phyloP scores from a whole-genome alignment of 2,797 vertebrate species.

The Acrocephalus scirpaceus region DNA sequence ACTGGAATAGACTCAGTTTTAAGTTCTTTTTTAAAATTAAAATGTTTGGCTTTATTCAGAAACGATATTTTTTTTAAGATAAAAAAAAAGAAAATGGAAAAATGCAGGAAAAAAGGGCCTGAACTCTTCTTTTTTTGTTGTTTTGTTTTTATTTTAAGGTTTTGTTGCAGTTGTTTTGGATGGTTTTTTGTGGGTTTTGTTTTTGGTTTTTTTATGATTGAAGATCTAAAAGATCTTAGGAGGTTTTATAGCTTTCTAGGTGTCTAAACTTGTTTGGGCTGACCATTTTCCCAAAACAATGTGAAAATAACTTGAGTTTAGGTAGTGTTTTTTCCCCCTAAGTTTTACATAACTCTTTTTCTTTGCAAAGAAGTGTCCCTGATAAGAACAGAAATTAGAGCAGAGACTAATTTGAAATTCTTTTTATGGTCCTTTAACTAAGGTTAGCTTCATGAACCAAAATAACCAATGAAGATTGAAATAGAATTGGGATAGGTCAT shows the following conservation, averaged over 20 bases:
- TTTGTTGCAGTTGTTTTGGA: neutral
- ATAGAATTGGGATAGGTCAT: neutral
- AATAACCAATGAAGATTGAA: neutral
- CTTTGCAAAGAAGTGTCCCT: neutral
- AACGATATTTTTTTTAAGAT: neutral
- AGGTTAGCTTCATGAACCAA: conserved; percentile 18
- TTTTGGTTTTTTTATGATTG: neutral
- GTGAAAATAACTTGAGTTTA: neutral
- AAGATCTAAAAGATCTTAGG: neutral
- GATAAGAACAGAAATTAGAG: neutral
- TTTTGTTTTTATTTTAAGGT: neutral
- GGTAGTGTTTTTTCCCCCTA: neutral
- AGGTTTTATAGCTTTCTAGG: neutral
- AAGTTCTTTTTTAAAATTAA: neutral
- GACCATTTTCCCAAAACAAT: accelerated
- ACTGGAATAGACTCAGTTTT: neutral
- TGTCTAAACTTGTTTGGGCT: neutral
- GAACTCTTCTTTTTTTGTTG: neutral
- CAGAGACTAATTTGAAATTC: neutral
- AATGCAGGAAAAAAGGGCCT: accelerated
- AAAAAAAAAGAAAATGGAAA: accelerated
- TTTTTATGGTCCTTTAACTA: neutral
- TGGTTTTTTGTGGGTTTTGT: neutral
- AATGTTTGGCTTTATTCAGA: neutral
- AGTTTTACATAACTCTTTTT: neutral